A percentile compares a stretch with the other conserved stretches of the same genome.
phyloP scores from a whole-genome alignment of 2,888 invertebrate species.

The Hemistola chrysoprasaria region DNA sequence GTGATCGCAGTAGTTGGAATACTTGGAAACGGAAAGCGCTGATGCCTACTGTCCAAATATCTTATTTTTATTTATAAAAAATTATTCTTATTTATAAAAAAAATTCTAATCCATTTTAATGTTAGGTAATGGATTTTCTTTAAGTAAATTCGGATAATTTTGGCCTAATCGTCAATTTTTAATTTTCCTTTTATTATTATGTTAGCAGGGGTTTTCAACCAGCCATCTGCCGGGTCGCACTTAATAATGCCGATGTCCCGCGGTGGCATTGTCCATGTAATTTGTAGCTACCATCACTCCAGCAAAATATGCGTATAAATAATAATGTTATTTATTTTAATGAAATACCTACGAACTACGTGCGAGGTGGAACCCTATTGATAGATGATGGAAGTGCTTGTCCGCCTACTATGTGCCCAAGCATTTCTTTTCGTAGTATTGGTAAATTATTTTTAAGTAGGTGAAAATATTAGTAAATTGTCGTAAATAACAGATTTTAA shows the following conservation, averaged over 20 bases:
- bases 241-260: slow-evolving; percentile 69
- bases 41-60: too few relatives aligned
- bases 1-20: too few relatives aligned
- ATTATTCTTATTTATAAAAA: too few relatives aligned
- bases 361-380: slow-evolving; percentile 35
- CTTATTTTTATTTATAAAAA: too few relatives aligned
- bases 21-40: too few relatives aligned
- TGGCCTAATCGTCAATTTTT: slow-evolving; percentile 44
- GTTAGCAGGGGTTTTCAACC: slow-evolving; percentile 37
- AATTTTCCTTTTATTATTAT: slow-evolving; percentile 51
- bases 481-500: too few relatives aligned
- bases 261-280: slow-evolving; percentile 73
- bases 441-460: slow-evolving; percentile 25
- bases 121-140: too few relatives aligned
- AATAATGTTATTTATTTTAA: slow-evolving; percentile 76
- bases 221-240: slow-evolving; percentile 70
- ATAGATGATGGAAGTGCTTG: slow-evolving; percentile 34
- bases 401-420: slow-evolving; percentile 35
- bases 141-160: too few relatives aligned
- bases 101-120: too few relatives aligned
- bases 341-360: slow-evolving; percentile 55
- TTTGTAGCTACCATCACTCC: slow-evolving; percentile 76
- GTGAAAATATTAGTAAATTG: slow-evolving; percentile 4
- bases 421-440: slow-evolving; percentile 35
- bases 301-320: slow-evolving; percentile 71